A percentile compares a stretch with the other conserved stretches of the same genome.
These are phyloP conservation scores for Conger conger DNA, from an alignment of 2,113 vertebrate genomes.

Conservation along the genomic window DNA sequence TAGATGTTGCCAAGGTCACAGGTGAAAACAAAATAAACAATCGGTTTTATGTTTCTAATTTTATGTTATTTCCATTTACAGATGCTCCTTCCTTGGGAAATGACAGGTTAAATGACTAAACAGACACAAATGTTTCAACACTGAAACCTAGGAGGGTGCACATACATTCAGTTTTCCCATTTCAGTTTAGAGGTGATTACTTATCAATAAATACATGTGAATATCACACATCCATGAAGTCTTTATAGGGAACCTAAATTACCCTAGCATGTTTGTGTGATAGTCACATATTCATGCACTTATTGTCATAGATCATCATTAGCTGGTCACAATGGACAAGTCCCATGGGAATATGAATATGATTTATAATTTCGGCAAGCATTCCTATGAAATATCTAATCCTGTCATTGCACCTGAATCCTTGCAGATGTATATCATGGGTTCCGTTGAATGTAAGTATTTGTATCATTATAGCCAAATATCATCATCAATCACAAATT, in stretches of 20 bases:
- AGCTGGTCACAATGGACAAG: background rate
- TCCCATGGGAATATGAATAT: background rate
- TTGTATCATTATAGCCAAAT: background rate
- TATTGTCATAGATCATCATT: background rate
- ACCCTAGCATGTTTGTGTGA: background rate
- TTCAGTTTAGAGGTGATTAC: background rate
- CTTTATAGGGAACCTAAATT: background rate
- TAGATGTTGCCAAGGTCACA: constrained; percentile 12
- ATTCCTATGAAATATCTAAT: background rate
- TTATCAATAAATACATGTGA: background rate
- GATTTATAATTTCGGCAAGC: background rate
- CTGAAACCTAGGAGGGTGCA: background rate
- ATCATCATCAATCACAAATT: background rate
- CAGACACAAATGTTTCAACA: background rate
- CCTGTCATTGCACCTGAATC: background rate
- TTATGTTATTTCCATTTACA: constrained; percentile 11
- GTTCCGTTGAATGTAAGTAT: background rate
- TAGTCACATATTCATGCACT: background rate
- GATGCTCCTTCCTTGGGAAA: background rate
- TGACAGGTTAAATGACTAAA: background rate
- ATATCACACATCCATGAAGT: background rate
- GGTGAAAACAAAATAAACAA: constrained; percentile 8
- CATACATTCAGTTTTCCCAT: background rate
- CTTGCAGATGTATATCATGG: background rate
- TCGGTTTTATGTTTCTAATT: background rate